phyloP scores from a whole-genome alignment of 2,797 vertebrate genomes.

The Leucoraja ocellata region DNA sequence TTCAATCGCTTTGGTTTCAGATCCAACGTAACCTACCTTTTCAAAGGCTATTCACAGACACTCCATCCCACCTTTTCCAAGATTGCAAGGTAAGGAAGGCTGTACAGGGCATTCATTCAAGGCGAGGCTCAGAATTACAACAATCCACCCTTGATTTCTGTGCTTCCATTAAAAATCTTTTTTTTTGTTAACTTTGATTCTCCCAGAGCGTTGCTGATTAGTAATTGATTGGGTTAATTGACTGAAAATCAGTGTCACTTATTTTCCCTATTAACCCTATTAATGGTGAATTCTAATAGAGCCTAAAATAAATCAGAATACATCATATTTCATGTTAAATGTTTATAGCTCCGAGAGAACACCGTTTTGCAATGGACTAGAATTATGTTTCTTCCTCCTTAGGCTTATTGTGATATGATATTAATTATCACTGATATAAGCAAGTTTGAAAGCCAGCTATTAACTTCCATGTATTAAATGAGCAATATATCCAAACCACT shows the following conservation, averaged over 20 bases:
- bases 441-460: not conserved
- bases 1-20: no score
- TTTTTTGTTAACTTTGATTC: no score
- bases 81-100: no score
- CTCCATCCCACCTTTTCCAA: no score
- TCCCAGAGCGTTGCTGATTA: not conserved
- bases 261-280: not conserved
- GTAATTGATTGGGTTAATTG: not conserved
- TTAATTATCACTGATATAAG: not conserved
- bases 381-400: not conserved
- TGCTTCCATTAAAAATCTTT: no score
- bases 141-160: no score
- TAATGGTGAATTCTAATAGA: not conserved
- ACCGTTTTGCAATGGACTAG: not conserved
- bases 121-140: no score
- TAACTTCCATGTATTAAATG: not conserved
- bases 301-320: not conserved
- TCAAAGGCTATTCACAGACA: no score
- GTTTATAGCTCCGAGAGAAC: not conserved
- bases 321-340: not conserved
- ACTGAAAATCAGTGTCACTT: not conserved
- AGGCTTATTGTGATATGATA: not conserved
- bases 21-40: no score
- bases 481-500: not conserved
- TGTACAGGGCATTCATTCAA: no score